A percentile compares a stretch with the other conserved stretches of the same genome.
Conservation (phyloP, 2,113 vertebrate genomes). For the Thymallus thymallus region DNA sequence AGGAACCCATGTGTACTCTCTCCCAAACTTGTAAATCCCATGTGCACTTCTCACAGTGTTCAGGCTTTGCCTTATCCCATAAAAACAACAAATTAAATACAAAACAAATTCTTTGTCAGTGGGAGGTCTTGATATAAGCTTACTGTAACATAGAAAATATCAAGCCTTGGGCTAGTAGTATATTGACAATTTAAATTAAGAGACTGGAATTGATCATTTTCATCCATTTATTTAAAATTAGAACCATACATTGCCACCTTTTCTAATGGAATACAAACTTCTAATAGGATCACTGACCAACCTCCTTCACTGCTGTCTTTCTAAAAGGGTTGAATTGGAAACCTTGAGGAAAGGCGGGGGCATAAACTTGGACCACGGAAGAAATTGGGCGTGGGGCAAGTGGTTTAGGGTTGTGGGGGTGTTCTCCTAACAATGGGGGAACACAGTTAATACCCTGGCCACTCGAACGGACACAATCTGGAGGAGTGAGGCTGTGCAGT, state of each 20-base stretch:
- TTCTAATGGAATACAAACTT: not conserved
- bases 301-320: not conserved
- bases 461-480: conserved; percentile 49
- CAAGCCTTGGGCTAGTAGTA: not conserved
- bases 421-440: conserved; percentile 34
- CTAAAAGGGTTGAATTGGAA: not conserved
- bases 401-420: conserved; percentile 8
- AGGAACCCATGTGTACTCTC: conserved; percentile 10
- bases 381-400: conserved; percentile 25
- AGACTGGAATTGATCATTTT: not conserved
- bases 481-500: conserved; percentile 35
- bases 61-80: too few species aligned
- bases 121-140: too few species aligned
- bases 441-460: conserved; percentile 42
- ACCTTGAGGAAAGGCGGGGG: conserved; percentile 2
- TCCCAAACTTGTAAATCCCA: conserved; percentile 6
- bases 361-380: conserved; percentile 28
- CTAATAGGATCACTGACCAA: not conserved
- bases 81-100: too few species aligned
- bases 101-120: too few species aligned
- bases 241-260: not conserved
- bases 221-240: not conserved
- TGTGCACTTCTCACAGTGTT: not conserved
- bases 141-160: too few species aligned
- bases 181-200: not conserved